Evolutionary conservation across 2,113 vertebrate genomes (phyloP), one percentile per base, ranked within the genome.

Genomic region (Oryzias celebensis): DNA sequence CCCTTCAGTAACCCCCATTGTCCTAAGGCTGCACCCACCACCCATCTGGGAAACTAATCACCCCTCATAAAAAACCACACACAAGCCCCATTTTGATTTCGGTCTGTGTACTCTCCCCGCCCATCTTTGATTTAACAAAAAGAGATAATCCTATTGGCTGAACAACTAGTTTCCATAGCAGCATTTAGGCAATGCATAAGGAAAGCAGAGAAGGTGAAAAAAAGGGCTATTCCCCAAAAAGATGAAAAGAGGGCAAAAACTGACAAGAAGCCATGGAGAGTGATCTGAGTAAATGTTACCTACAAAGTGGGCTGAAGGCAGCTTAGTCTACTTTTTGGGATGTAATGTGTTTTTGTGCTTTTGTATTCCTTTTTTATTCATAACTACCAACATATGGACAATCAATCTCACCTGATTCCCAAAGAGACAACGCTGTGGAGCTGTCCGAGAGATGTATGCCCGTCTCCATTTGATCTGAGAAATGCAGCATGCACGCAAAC

Each of bases 31-130:
- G 62, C 76, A 57, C 66, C 71, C 61, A 52, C 71, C 75, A 89
- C 92, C 91, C 91, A 90, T 90, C 89, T 89, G 86, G 73, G 87
- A 90, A 93, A 91, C 91, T 91, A 93, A 95, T 94, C 93, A 92
- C 84, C 68, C 75, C 77, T 18, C 69, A 79, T 62, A 77, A 65
- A 82, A 74, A 20, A 20, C 20, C 58, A 78, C 68, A 68, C 89
- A 89, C 85, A 80, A 54, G 90, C 90, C 87, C 85, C 68, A 81
- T 81, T 88, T 85, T 90, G 82, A 82, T 90, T 91, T 83, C 74
- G 73, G 46, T 59, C 71, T 50, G 61, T 26, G 58, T 15, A 36
- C 71, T 65, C 73, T 59, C 73, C 77, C 72, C 68, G 68, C 66
- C 55, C 18, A 28, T 68, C 62, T 72, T 65, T 61, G 62, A 71